These are phyloP conservation scores for Muschampia plurimacula DNA, from an alignment of 2,888 invertebrate species.

Conservation along the genomic window DNA sequence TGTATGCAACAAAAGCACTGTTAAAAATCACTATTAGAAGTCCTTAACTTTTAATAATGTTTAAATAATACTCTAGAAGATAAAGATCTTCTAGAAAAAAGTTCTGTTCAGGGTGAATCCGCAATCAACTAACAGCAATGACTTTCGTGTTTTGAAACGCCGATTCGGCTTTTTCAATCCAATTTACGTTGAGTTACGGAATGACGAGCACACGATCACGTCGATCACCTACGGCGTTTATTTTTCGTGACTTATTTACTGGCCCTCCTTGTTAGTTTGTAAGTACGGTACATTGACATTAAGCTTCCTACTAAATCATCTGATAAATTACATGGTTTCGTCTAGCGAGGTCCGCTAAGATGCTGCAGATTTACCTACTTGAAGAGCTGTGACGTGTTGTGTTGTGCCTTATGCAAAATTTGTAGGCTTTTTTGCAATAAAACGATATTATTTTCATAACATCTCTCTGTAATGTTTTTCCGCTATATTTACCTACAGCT, in stretches of 20 bases:
- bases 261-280: slow-evolving; percentile 3
- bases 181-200: slow-evolving; percentile 39
- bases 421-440: too few species aligned
- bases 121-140: slow-evolving; percentile 6
- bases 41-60: too few species aligned
- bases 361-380: background rate
- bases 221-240: slow-evolving; percentile 51
- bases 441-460: too few species aligned
- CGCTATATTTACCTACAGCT: too few species aligned
- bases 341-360: background rate
- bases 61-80: too few species aligned
- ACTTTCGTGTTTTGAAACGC: slow-evolving; percentile 15
- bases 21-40: too few species aligned
- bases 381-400: too few species aligned
- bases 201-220: slow-evolving; percentile 51
- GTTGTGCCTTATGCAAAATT: too few species aligned
- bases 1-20: too few species aligned
- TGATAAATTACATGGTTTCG: background rate
- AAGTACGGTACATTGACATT: background rate
- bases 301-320: background rate
- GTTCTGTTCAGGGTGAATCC: background rate
- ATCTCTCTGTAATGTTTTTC: too few species aligned
- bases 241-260: slow-evolving; percentile 60
- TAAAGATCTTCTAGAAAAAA: too few species aligned
- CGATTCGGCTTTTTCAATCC: slow-evolving; percentile 12